These are phyloP conservation scores for Microctenopoma lineatum DNA, from an alignment of 2,797 vertebrate species.

Conservation along the genomic window DNA sequence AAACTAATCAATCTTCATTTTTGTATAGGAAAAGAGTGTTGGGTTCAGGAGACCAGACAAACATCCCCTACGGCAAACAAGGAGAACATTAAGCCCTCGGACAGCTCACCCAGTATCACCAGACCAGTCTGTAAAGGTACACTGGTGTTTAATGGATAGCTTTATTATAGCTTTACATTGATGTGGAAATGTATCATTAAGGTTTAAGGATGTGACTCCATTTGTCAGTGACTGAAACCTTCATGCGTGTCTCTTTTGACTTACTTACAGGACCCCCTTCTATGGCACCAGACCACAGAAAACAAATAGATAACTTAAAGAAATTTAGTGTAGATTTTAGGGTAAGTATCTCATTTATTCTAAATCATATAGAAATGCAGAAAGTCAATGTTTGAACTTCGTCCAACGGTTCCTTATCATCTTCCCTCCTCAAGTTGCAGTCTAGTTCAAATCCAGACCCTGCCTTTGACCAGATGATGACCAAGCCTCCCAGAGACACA, in stretches of 20 bases:
- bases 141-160: constrained; percentile 41
- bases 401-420: not conserved
- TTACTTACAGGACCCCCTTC: constrained; percentile 86
- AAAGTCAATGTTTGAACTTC: not conserved
- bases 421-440: constrained; percentile 88
- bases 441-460: constrained; percentile 91
- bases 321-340: constrained; percentile 99
- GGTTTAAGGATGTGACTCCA: not conserved
- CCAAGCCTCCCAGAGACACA: constrained; percentile 89
- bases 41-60: constrained; percentile 94
- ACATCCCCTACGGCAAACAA: constrained; percentile 92
- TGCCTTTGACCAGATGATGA: constrained; percentile 89
- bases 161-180: not conserved
- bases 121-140: constrained; percentile 95
- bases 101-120: constrained; percentile 88
- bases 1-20: constrained; percentile 9
- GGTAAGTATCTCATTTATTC: constrained; percentile 85
- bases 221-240: not conserved
- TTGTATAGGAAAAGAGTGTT: constrained; percentile 92
- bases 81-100: constrained; percentile 92
- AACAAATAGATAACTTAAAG: constrained; percentile 99
- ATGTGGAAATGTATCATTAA: not conserved
- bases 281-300: constrained; percentile 95
- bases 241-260: constrained; percentile 13
- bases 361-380: not conserved